Base-by-base conservation (phyloP, 2,113 vertebrate genomes). In the Percina caprodes region DNA sequence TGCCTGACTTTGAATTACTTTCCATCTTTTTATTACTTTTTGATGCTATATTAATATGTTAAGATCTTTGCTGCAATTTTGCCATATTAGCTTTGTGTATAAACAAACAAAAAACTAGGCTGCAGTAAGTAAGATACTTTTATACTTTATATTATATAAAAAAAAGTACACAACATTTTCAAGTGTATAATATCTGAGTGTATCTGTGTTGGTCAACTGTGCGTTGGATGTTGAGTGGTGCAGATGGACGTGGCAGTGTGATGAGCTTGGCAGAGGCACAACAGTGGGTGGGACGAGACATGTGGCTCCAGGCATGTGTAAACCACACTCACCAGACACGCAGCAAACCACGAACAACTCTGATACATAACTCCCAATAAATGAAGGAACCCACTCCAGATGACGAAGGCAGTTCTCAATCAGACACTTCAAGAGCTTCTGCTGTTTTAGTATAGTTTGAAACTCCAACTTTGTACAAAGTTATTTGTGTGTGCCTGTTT, bases 271-370 rank as follows among this genome's bases (percentile, higher is more conserved):
- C 69, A 65, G 66, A 81, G 77, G 46, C 59, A 69, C 58, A 62
- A 35, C 55, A 72, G 72, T 60, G 86, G 79, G 77, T 74, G 83
- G 81, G 79, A 77, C 11, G 68, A 59, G 82, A 82, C 84, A 89
- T 87, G 88, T 83, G 82, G 76, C 83, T 84, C 42, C 73, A 74
- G 71, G 71, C 82, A 65, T 86, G 81, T 69, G 74, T 72, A 82
- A 66, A 60, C 55, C 67, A 83, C 76, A 70, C 67, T 84, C 71
- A 77, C 77, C 61, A 62, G 79, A 84, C 88, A 85, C 65, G 78
- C 55, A 9, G 65, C 62, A 85, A 83, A 84, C 79, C 85, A 80
- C 23, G 1, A 61, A 72, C 63, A 71, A 18, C 80, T 68, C 70
- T 45, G 73, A 82, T 52, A 42, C 73, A 85, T 45, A 67, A 78